Base-by-base conservation (phyloP, 1,140 invertebrate genomes). In the Venturia canescens region DNA sequence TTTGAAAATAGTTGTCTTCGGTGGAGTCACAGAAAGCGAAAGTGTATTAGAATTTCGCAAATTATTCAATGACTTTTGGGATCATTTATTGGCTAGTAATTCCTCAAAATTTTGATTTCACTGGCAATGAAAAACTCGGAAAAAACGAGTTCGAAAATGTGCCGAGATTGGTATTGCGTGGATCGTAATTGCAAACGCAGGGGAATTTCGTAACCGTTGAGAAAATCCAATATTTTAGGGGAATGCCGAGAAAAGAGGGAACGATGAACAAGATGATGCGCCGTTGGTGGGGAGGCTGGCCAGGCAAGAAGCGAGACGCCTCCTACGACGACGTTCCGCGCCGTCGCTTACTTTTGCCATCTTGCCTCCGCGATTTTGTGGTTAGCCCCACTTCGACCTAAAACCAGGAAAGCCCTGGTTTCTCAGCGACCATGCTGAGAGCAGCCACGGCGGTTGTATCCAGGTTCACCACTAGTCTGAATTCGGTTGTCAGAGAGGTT, bases 291-390 rank as follows among this genome's bases (percentile, higher is more conserved):
- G 88, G 66, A 69, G 91, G 91, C 86, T 84, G 90, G 88, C 86
- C 89, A 87, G 84, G 87, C 38, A 86, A 87, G 71, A 88, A 91
- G 89, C 66, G 80, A 85, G 84, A 90, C 91, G 91, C 90, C 91
- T 88, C 88, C 74, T 57, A 66, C 72, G 60, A 57, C 53, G 82
- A 76, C 74, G 60, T 80, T 82, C 79, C 70, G 78, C 79, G 79
- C 80, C 75, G 57, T 69, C 71, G 69, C 87, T 90, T 91, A 89
- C 89, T 90, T 91, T 91, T 89, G 88, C 89, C 90, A 90, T 91
- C 90, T 90, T 91, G 87, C 88, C 86, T 87, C 85, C 83, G 60
- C 75, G 86, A 89, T 89, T 90, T 83, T 90, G 90, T 84, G 90
- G 90, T 91, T 88, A 89, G 88, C 88, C 88, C 87, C 86, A 87